A percentile compares a stretch with the other conserved stretches of the same genome.
Evolutionary conservation across 2,888 invertebrate genomes (phyloP).

Genomic region (Coecobrya sp.): DNA sequence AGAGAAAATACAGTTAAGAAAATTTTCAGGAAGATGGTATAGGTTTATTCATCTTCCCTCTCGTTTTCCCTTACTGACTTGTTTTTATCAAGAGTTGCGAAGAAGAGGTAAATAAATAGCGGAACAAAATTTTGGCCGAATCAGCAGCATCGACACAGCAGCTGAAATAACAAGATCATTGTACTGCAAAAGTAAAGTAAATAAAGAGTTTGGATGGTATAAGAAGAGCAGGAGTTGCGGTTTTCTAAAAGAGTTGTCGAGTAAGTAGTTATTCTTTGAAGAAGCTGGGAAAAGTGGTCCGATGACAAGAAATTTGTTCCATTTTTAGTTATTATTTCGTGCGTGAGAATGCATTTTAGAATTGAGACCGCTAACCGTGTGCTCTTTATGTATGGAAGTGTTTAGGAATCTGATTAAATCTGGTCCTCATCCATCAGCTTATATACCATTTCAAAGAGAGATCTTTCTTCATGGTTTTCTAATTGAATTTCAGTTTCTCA

Average conservation of each 20-base stretch:
- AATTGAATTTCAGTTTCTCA: neutral
- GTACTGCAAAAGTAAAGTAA: neutral
- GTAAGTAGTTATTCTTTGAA: constrained; percentile 1
- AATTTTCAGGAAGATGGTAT: constrained; percentile 4
- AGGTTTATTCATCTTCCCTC: neutral
- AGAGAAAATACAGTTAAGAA: neutral
- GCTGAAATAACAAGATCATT: constrained; percentile 60
- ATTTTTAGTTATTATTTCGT: too few species aligned
- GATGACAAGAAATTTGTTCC: too few species aligned
- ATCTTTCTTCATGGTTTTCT: neutral
- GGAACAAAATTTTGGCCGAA: neutral
- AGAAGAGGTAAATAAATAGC: neutral
- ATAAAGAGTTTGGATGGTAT: constrained; percentile 2
- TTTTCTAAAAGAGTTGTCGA: neutral
- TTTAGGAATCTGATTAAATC: neutral
- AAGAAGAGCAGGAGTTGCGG: neutral
- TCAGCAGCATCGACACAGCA: neutral
- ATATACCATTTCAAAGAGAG: too few species aligned
- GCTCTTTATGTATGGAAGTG: too few species aligned
- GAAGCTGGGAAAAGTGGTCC: neutral
- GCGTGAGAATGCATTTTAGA: neutral
- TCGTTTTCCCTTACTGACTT: neutral
- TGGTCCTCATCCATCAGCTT: too few species aligned
- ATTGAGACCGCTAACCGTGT: neutral
- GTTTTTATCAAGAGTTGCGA: neutral